Evolutionary conservation across 92 coral and sea anemone species (phyloP), one percentile per base, ranked within the genome.

Genomic region (Muricea muricata): DNA sequence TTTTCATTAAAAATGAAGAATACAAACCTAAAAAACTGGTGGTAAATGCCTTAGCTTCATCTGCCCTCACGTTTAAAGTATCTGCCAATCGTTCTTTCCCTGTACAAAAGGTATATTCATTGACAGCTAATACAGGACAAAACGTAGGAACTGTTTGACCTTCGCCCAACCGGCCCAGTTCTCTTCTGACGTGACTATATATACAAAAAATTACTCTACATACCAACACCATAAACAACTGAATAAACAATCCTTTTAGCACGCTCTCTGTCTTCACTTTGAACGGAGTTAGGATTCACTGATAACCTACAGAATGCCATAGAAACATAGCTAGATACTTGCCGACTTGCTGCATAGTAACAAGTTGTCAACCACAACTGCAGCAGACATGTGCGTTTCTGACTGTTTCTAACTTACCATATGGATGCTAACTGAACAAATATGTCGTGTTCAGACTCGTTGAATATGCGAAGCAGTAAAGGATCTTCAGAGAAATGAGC

Each of bases 201-300:
- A n/a, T n/a, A n/a, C n/a, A n/a, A n/a, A n/a, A n/a, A n/a, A 52
- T 18, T 52, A 9, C 26, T 7, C 6, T 31, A 46, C 98, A 61
- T 77, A 95, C 98, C 98, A 14, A 95, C 98, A 60, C 98, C 98
- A 88, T 95, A 95, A 33, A 95, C 84, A 28, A 95, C 97, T 21
- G 98, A 93, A 66, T 95, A 95, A 0, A 93, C 98, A 8, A 95
- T 89, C 69, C 97, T 90, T 61, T 95, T 95, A 13, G 98, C 94
- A 42, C 91, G 86, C 70, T 95, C 98, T 87, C 98, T 86, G 65
- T 95, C 97, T 70, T 89, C 91, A 46, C 81, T 39, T 11, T 86
- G 85, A 32, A 95, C 92, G 47, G 81, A 86, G 18, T 85, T 91
- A 40, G 87, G 79, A 50, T 72, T 85, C 54, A 81, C 75, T 14